Base-by-base conservation (phyloP, 2,113 vertebrate genomes). In the Symphodus melops region DNA sequence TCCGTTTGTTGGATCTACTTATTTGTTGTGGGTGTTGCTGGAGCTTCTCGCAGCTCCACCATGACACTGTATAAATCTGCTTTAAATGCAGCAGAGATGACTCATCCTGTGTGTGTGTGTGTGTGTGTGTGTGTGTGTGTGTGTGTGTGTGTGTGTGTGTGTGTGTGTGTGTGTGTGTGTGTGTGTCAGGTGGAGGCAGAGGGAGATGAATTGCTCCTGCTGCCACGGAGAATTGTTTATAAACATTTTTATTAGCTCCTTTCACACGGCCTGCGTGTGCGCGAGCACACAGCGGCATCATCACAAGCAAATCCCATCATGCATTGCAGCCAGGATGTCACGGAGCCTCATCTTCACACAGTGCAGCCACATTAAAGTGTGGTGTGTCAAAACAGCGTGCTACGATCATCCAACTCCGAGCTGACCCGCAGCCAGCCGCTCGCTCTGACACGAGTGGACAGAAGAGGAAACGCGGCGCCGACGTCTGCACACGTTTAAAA, bases 201-300 rank as follows among this genome's bases (percentile, higher is more conserved):
- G 78, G 71, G 82, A 83, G 85, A 89, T 85, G 68, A 82, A 85
- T 68, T 60, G 77, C 8, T 16, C 42, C 36, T 52, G 8, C 56
- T 41, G 48, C 66, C 70, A 56, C 63, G 12, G 81, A 84, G 79
- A 78, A 83, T 68, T 83, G 77, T 77, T 85, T 76, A 89, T 87
- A 89, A 87, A 85, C 85, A 85, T 79, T 83, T 83, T 83, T 79
- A 89, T 87, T 78, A 74, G 80, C 68, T 85, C 9, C 60, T 78
- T 73, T 86, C 71, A 75, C 61, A 10, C 48, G 11, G 57, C 62
- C 46, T 64, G 0, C 33, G 58, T 44, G 66, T 19, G 58, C 9
- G n/a, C 37, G 37, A 48, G 25, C 28, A 55, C 61, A 67, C 20
- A 7, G 44, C 68, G 14, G 56, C 53, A 3, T 44, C 61, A 25